phyloP scores from a whole-genome alignment of 2,113 vertebrate species.

The Ploceus nigricollis region DNA sequence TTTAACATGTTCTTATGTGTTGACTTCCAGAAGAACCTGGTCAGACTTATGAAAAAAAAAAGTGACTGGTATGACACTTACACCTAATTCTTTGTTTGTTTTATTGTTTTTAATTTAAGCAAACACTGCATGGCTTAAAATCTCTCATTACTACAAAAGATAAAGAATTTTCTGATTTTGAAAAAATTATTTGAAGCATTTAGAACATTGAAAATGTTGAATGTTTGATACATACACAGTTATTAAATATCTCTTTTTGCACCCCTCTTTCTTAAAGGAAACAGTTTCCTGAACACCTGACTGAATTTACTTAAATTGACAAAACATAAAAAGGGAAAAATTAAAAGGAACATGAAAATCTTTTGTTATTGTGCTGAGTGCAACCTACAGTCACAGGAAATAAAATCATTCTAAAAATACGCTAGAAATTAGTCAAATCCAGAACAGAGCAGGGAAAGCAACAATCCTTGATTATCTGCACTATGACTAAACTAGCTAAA shows the following conservation, averaged over 20 bases:
- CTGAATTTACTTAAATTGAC: not conserved
- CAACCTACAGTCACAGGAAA: not conserved
- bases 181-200: not conserved
- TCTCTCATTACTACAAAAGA: not conserved
- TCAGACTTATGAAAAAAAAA: not conserved
- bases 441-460: not conserved
- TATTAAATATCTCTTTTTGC: not conserved
- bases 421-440: not conserved
- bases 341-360: not conserved
- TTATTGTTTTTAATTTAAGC: not conserved
- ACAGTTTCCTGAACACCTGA: not conserved
- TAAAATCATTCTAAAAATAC: not conserved
- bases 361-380: not conserved
- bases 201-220: not conserved
- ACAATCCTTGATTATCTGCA: not conserved
- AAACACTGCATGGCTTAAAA: not conserved
- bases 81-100: not conserved
- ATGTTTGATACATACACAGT: not conserved
- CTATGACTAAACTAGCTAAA: not conserved
- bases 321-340: not conserved
- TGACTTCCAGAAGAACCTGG: not conserved
- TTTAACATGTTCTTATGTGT: not conserved
- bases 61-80: not conserved
- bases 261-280: not conserved
- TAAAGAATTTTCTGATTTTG: not conserved